Evolutionary conservation across 2,888 invertebrate genomes (phyloP).

Genomic region (Hemistola chrysoprasaria): DNA sequence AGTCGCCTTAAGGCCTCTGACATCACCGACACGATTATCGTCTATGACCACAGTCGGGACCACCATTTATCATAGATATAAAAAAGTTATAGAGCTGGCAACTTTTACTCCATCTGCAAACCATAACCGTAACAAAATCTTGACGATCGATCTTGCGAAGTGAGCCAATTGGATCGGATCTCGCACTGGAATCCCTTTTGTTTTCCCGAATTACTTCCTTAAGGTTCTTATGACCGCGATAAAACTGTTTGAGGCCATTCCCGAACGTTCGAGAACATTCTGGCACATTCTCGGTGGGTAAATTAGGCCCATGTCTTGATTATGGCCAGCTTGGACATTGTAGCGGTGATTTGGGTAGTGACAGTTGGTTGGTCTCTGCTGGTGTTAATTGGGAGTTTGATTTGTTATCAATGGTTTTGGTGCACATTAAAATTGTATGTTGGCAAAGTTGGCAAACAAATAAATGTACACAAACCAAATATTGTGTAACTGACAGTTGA

Average conservation of each 20-base stretch:
- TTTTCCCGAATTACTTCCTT: constrained; percentile 61
- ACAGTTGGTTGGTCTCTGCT: no score
- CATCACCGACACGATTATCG: no score
- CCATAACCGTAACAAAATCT: background rate
- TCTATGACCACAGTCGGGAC: no score
- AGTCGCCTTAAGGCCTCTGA: no score
- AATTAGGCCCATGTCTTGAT: constrained; percentile 57
- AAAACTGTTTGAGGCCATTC: constrained; percentile 48
- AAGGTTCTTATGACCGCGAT: constrained; percentile 61
- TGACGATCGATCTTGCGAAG: constrained; percentile 11
- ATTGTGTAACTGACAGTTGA: no score
- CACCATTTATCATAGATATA: no score
- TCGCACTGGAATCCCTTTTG: constrained; percentile 44
- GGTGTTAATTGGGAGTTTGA: constrained; percentile 24
- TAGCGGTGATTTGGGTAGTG: constrained; percentile 29
- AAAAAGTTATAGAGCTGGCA: no score
- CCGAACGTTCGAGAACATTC: constrained; percentile 30
- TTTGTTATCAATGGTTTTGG: constrained; percentile 11
- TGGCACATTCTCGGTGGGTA: constrained; percentile 34
- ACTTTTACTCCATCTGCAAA: constrained; percentile 1
- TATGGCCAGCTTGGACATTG: constrained; percentile 42
- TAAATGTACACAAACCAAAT: no score
- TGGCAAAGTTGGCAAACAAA: no score
- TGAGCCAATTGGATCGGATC: constrained; percentile 3
- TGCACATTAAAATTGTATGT: background rate